A percentile compares a stretch with the other conserved stretches of the same genome.
Conservation (phyloP, 2,797 vertebrate species). For the Poecilia picta region DNA sequence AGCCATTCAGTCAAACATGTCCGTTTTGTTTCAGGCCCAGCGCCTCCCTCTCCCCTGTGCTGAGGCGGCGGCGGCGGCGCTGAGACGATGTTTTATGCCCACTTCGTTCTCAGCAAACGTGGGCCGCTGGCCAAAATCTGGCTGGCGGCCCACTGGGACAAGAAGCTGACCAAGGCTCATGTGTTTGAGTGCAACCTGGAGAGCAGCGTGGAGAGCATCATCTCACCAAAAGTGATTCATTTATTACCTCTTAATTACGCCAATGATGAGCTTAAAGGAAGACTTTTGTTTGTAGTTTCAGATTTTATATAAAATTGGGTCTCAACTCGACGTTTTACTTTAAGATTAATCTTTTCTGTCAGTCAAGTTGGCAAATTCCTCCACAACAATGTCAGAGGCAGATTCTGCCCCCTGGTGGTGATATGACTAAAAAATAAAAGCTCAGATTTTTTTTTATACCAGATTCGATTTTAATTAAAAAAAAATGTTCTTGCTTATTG, state of each 20-base stretch:
- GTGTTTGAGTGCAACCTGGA: slow-evolving; percentile 99
- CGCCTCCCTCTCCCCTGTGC: slow-evolving; percentile 29
- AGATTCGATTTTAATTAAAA: too few species aligned
- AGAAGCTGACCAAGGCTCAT: slow-evolving; percentile 99
- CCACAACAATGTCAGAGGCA: not conserved
- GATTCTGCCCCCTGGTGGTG: not conserved
- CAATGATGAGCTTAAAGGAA: not conserved
- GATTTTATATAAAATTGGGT: not conserved
- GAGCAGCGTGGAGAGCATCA: slow-evolving; percentile 99
- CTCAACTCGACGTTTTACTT: not conserved
- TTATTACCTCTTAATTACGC: not conserved
- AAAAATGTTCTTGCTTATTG: too few species aligned
- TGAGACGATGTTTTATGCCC: slow-evolving; percentile 97
- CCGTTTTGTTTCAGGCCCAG: slow-evolving; percentile 37
- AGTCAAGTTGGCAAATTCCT: not conserved
- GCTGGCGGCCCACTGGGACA: slow-evolving; percentile 99
- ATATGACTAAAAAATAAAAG: too few species aligned
- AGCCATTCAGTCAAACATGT: not conserved
- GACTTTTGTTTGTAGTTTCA: not conserved
- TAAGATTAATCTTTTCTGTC: too few species aligned
- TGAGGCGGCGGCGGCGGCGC: slow-evolving; percentile 64
- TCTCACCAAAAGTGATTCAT: slow-evolving; percentile 93
- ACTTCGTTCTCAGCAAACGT: slow-evolving; percentile 99
- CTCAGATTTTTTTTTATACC: too few species aligned
- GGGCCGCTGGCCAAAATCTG: slow-evolving; percentile 99